These are phyloP conservation scores for Arnoldichthys spilopterus DNA, from an alignment of 2,797 vertebrate genomes.

Conservation along the genomic window DNA sequence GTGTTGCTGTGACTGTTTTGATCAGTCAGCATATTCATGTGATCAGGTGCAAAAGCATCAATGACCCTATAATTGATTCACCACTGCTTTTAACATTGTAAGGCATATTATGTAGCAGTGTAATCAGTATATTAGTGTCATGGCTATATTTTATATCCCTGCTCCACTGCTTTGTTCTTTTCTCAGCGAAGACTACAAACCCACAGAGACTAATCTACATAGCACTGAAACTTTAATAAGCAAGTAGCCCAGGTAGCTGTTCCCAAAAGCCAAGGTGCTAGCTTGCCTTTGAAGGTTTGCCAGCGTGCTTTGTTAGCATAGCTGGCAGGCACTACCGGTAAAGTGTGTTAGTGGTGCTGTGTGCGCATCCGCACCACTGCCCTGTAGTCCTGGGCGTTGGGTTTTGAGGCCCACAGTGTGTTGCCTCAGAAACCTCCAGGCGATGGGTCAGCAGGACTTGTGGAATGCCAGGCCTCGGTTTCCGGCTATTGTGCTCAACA, in stretches of 20 bases:
- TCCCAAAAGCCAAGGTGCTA: conserved; percentile 16
- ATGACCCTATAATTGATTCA: too few relatives aligned
- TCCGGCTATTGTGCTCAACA: conserved; percentile 74
- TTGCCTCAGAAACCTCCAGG: conserved; percentile 80
- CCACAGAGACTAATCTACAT: neutral
- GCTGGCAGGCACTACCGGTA: conserved; percentile 25
- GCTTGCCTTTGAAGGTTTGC: conserved; percentile 40
- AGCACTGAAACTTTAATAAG: conserved; percentile 18
- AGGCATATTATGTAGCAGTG: neutral
- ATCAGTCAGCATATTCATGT: neutral
- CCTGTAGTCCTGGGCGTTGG: conserved; percentile 33
- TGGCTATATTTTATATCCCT: neutral
- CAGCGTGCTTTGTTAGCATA: conserved; percentile 43
- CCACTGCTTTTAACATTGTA: neutral
- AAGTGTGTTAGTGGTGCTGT: conserved; percentile 25
- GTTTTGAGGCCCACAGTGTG: conserved; percentile 59
- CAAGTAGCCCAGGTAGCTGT: conserved; percentile 21
- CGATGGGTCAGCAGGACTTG: conserved; percentile 68
- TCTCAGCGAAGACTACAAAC: neutral
- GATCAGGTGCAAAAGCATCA: too few relatives aligned
- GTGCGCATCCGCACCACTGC: conserved; percentile 20
- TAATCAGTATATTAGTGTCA: neutral
- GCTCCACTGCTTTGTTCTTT: neutral
- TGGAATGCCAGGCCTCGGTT: conserved; percentile 74
- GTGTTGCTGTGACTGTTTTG: neutral